Base-by-base conservation (phyloP, 2,113 vertebrate genomes). In the Phyllopteryx taeniolatus region DNA sequence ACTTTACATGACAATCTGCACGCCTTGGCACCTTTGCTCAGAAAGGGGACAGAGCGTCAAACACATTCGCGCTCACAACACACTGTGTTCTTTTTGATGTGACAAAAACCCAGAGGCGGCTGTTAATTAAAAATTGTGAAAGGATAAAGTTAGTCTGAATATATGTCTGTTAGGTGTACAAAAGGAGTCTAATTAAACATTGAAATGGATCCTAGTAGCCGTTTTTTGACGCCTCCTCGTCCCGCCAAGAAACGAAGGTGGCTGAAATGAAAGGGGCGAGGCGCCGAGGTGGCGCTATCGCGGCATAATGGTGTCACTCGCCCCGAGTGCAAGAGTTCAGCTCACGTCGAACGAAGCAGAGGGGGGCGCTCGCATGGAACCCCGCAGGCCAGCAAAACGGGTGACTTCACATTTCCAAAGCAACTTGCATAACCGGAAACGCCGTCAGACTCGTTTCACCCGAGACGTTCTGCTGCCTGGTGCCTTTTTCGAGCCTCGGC, bases 91-190 rank as follows among this genome's bases (percentile, higher is more conserved):
- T 31, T 66, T 39, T 66, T 31, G 42, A 47, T 47, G 22, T 31
- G 44, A 22, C 43, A 31, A 66, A 66, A 91, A 89, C 89, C 85
- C 89, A 86, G 86, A 89, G 78, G 87, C 83, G 73, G 84, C 85
- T 87, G 86, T 90, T 93, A 92, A 91, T 92, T 92, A 92, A 93
- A 92, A 86, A 86, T 87, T 19, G 47, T 90, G 89, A 91, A 89
- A 87, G 89, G 87, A 91, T 92, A 89, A 90, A 77, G 86, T 81
- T 70, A 79, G 84, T 79, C 83, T 88, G 86, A 91, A 90, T 86
- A 81, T 89, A 86, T 85, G 87, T 86, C 87, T 89, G 84, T 89
- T 87, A 79, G 76, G 80, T 79, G 77, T 75, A 88, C 88, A 90
- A 92, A 87, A 92, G 85, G 88, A 82, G 80, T 72, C 83, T 87